Percentiles rank a stretch among this genome's conserved stretches.
Evolutionary conservation across 1,140 invertebrate species (phyloP).

Genomic region (Scaptodrosophila lebanonensis): DNA sequence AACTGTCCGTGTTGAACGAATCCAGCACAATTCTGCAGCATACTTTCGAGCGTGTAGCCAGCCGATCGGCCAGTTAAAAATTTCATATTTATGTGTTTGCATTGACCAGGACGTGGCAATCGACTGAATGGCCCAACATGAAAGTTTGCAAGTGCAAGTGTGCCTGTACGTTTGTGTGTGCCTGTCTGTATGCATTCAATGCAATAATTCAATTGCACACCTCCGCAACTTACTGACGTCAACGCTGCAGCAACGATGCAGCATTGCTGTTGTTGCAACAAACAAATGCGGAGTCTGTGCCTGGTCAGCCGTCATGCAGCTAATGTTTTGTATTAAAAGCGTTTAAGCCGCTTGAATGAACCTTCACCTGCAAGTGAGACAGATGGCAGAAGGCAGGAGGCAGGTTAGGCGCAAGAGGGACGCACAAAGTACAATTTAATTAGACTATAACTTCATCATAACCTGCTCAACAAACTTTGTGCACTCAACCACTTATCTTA

Average conservation of each 20-base stretch:
- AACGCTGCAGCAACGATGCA: conserved; percentile 14
- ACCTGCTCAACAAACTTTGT: no score
- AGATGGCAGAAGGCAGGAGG: no score
- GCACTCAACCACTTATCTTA: no score
- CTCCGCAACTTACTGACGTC: conserved; percentile 54
- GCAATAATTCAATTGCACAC: conserved; percentile 75
- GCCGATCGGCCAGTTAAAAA: conserved; percentile 50
- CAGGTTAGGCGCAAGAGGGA: not conserved
- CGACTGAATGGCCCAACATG: not conserved
- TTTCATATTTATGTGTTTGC: conserved; percentile 67
- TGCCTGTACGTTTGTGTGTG: not conserved
- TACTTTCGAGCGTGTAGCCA: conserved; percentile 19
- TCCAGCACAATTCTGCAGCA: conserved; percentile 18
- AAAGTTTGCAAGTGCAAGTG: not conserved
- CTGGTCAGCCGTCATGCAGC: conserved; percentile 13
- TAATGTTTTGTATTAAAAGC: conserved; percentile 14
- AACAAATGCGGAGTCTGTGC: not conserved
- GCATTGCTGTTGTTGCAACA: not conserved
- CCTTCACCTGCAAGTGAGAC: conserved; percentile 1
- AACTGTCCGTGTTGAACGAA: not conserved
- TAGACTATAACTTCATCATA: no score
- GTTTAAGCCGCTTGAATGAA: conserved; percentile 58
- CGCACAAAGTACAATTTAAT: no score
- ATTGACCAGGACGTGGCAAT: not conserved
- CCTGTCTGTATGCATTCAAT: conserved; percentile 65